Evolutionary conservation across 30 jellyfish, hydroid and myxozoan genomes (phyloP), one percentile per base, ranked within the genome.

Genomic region (Cassiopea xamachana): DNA sequence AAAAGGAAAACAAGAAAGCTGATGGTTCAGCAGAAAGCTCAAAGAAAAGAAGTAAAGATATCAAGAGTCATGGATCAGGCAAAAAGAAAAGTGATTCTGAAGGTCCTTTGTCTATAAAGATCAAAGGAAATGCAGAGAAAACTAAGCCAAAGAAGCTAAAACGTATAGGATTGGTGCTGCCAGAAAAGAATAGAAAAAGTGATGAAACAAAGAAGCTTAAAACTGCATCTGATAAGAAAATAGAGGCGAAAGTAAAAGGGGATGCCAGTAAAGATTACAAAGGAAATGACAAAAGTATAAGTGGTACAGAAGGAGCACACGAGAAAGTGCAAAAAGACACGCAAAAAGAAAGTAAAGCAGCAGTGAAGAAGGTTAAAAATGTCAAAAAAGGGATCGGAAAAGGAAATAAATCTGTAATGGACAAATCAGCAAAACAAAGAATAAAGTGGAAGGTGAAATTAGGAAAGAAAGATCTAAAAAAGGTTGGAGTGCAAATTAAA

Each of bases 221-320:
- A 60, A 55, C 49, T 7, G 81, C 58, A 67, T 27, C 70, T 46
- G 81, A 61, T 8, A 82, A 64, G 78, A 47, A 69, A 27, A 82
- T 61, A 48, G 10, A 44, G 68, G 44, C 12, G 49, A 67, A 61
- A 44, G 18, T 60, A 1, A 69, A 83, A 83, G 71, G 60, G 8
- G 77, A 12, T 55, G 43, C 58, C 48, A 50, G 16, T 7, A 16
- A 14, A 73, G 48, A 67, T 14, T 18, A 39, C 1, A 82, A 68
- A 16, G 74, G 46, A 44, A 39, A 0, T 1, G 19, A 8, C 74
- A 82, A 43, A 46, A 17, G 19, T 3, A 72, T 16, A 18, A 81
- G 62, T 43, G 90, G 50, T 1, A 84, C 1, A 2, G 50, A 51
- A 70, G 78, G 18, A 60, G 45, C 46, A 55, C 49, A 45, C 7